Evolutionary conservation across 2,888 invertebrate genomes (phyloP).

Genomic region (Eugnorisma glareosa): DNA sequence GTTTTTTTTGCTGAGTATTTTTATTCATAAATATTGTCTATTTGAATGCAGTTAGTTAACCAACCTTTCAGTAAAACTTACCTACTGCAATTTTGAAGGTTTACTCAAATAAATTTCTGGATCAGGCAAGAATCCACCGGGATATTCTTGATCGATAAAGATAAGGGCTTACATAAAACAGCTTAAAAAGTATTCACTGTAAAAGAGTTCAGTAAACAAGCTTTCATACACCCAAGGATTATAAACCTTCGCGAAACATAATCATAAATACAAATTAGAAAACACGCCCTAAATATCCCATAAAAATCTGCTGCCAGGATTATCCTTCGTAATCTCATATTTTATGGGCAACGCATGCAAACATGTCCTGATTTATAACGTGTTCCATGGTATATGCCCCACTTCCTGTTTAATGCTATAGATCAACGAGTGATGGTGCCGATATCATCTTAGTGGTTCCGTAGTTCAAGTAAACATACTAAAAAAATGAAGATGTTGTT

Average conservation of each 20-base stretch:
- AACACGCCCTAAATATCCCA: slow-evolving; percentile 46
- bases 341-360: slow-evolving; percentile 72
- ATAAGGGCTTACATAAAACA: background rate
- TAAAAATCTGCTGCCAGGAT: slow-evolving; percentile 59
- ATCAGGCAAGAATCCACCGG: too few relatives aligned
- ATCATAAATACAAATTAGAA: slow-evolving; percentile 57
- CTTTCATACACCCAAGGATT: slow-evolving; percentile 3
- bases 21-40: background rate
- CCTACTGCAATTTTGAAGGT: background rate
- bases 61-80: background rate
- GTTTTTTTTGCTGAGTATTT: background rate
- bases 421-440: slow-evolving; percentile 71
- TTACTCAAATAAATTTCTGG: background rate
- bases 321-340: slow-evolving; percentile 67
- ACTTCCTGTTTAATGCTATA: slow-evolving; percentile 60
- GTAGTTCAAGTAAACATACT: slow-evolving; percentile 16
- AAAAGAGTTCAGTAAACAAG: slow-evolving; percentile 19
- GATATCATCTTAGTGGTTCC: slow-evolving; percentile 33
- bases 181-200: background rate
- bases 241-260: slow-evolving; percentile 39
- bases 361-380: slow-evolving; percentile 77
- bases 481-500: background rate
- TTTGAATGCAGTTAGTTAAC: background rate
- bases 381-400: slow-evolving; percentile 47
- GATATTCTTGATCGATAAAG: background rate